phyloP scores from a whole-genome alignment of 2,113 vertebrate species.

The Petrocephalus zakoni region DNA sequence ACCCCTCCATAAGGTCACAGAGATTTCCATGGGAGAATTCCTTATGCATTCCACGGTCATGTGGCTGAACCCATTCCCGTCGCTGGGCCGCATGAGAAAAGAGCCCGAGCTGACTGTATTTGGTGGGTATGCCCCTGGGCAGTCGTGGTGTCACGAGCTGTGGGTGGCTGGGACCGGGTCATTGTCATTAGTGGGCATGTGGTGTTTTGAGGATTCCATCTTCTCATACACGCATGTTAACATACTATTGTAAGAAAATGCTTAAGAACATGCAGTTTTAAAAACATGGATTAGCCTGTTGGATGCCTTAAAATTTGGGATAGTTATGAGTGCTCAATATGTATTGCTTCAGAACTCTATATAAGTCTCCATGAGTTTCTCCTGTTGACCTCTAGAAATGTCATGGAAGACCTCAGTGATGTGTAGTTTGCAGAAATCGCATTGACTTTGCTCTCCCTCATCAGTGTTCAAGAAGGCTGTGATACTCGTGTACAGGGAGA shows the following conservation, averaged over 20 bases:
- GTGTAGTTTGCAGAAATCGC: neutral
- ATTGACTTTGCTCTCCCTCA: constrained; percentile 32
- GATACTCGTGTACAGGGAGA: constrained; percentile 91
- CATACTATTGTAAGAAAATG: neutral
- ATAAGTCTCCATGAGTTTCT: neutral
- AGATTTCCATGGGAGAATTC: constrained; percentile 97
- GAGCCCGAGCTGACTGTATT: constrained; percentile 90
- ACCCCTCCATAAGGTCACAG: constrained; percentile 72
- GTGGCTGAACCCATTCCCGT: constrained; percentile 89
- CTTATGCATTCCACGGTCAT: constrained; percentile 86
- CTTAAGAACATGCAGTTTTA: neutral
- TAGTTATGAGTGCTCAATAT: neutral
- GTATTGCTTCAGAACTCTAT: neutral
- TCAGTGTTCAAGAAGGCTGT: constrained; percentile 95
- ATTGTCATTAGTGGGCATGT: neutral
- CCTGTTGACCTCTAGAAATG: neutral
- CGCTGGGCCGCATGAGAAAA: constrained; percentile 84
- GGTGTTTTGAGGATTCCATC: constrained; percentile 6
- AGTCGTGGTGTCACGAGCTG: constrained; percentile 16
- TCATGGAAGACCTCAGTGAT: neutral
- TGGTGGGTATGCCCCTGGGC: constrained; percentile 61
- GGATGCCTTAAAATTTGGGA: neutral
- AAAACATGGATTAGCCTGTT: neutral
- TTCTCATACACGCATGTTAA: neutral
- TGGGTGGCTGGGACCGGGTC: neutral